Evolutionary conservation across 2,113 vertebrate genomes (phyloP).

Genomic region (Fregetta grallaria): DNA sequence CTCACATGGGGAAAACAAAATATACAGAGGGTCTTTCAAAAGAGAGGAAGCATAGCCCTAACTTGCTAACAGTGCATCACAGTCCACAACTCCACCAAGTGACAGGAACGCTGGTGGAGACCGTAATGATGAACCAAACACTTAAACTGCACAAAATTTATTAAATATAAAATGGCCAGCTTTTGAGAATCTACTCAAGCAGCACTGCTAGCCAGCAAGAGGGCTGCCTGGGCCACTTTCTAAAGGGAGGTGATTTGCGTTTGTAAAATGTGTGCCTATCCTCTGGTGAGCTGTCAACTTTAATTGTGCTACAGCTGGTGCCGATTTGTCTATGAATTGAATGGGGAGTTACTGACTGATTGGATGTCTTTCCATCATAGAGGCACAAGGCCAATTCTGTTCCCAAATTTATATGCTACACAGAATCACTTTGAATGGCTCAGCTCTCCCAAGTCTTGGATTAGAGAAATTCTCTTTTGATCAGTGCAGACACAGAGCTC

Average conservation of each 20-base stretch:
- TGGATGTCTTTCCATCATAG: neutral
- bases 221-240: neutral
- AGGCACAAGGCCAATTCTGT: neutral
- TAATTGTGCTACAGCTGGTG: neutral
- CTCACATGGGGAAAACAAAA: neutral
- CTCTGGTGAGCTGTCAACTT: neutral
- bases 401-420: neutral
- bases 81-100: neutral
- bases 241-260: neutral
- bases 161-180: neutral
- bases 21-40: neutral
- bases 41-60: neutral
- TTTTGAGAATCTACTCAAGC: neutral
- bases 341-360: neutral
- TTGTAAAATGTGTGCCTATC: neutral
- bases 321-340: neutral
- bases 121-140: neutral
- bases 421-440: neutral
- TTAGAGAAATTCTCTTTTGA: neutral
- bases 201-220: neutral
- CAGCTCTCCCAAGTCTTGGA: neutral
- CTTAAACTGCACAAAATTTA: neutral
- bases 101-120: neutral
- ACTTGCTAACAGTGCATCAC: too few species aligned
- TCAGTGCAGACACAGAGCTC: neutral